phyloP scores from a whole-genome alignment of 1,140 invertebrate species.

The Oncopeltus fasciatus region DNA sequence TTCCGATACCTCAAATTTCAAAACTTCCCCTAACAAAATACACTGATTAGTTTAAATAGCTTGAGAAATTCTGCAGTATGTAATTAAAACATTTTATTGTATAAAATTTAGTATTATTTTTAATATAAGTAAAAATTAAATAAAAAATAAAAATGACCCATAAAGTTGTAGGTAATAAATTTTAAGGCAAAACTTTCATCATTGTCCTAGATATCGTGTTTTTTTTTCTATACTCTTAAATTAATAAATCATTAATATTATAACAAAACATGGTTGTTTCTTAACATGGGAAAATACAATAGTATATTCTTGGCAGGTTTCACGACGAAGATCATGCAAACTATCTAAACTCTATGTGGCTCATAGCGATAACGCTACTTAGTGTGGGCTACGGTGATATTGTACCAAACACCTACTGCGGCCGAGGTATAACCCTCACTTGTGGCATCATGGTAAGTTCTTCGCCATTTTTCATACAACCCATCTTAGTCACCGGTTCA shows the following conservation, averaged over 20 bases:
- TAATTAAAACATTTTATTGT: too few relatives aligned
- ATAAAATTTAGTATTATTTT: too few relatives aligned
- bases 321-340: slow-evolving; percentile 78
- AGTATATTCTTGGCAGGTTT: slow-evolving; percentile 40
- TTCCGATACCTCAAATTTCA: not conserved
- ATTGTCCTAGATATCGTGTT: too few relatives aligned
- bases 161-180: too few relatives aligned
- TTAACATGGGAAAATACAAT: not conserved
- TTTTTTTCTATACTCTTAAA: too few relatives aligned
- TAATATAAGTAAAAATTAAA: not conserved
- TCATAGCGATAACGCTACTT: slow-evolving; percentile 78
- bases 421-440: slow-evolving; percentile 74
- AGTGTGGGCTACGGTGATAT: slow-evolving; percentile 74
- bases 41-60: too few relatives aligned
- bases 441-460: slow-evolving; percentile 85
- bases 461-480: not conserved
- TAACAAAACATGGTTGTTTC: not conserved
- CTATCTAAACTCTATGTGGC: slow-evolving; percentile 84
- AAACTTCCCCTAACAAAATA: not conserved
- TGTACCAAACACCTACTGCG: slow-evolving; percentile 88
- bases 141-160: not conserved
- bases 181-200: too few relatives aligned
- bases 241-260: too few relatives aligned
- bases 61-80: too few relatives aligned
- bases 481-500: not conserved